Evolutionary conservation across 2,888 invertebrate genomes (phyloP).

Genomic region (Agrotis puta): DNA sequence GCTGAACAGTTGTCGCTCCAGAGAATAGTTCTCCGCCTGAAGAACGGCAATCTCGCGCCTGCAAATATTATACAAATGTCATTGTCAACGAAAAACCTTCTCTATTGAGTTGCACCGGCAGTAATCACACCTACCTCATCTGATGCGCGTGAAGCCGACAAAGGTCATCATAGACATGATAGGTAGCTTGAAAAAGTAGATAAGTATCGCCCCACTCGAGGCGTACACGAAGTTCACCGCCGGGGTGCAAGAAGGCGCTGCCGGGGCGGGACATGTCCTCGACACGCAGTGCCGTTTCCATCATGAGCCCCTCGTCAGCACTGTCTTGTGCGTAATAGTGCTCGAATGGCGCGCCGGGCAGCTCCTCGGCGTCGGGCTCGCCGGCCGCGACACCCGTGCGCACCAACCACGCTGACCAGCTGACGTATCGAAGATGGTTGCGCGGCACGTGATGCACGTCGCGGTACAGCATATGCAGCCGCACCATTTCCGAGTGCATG

Average conservation of each 20-base stretch:
- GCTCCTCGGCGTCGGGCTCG: slow-evolving; percentile 92
- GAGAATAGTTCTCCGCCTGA: slow-evolving; percentile 95
- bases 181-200: slow-evolving; percentile 95
- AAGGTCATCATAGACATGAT: slow-evolving; percentile 96
- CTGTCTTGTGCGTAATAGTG: slow-evolving; percentile 95
- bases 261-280: slow-evolving; percentile 93
- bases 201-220: slow-evolving; percentile 96
- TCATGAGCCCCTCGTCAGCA: slow-evolving; percentile 95
- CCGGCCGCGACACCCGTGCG: slow-evolving; percentile 88
- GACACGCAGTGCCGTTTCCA: slow-evolving; percentile 94
- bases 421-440: slow-evolving; percentile 93
- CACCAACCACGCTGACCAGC: slow-evolving; percentile 94
- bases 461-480: slow-evolving; percentile 94
- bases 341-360: slow-evolving; percentile 94
- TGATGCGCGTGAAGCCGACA: slow-evolving; percentile 95
- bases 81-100: slow-evolving; percentile 3
- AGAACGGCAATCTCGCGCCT: slow-evolving; percentile 95
- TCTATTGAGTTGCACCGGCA: background rate
- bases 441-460: slow-evolving; percentile 95
- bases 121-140: slow-evolving; percentile 92
- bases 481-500: slow-evolving; percentile 94
- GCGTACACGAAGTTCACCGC: slow-evolving; percentile 94
- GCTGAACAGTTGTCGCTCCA: slow-evolving; percentile 95
- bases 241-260: slow-evolving; percentile 93
- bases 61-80: slow-evolving; percentile 70